Conservation (phyloP, 2,797 vertebrate genomes). For the Sebastes steindachneri region DNA sequence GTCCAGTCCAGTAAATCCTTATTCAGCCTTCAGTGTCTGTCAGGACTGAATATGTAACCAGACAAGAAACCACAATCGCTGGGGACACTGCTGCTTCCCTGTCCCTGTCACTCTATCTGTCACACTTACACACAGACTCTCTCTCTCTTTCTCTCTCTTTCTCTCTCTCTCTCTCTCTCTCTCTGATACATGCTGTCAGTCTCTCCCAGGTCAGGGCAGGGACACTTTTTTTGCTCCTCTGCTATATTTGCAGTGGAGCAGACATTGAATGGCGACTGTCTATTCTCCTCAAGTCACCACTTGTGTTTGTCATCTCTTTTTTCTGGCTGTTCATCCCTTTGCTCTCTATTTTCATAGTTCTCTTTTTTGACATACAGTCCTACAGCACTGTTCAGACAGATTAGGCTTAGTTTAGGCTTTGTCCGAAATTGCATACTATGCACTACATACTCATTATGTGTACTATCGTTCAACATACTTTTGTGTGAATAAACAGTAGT, state of each 20-base stretch:
- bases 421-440: too few relatives aligned
- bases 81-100: constrained; percentile 62
- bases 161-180: not conserved
- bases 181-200: constrained; percentile 44
- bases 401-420: too few relatives aligned
- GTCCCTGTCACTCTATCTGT: constrained; percentile 74
- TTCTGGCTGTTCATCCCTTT: not conserved
- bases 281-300: constrained; percentile 22
- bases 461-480: too few relatives aligned
- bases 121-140: constrained; percentile 37
- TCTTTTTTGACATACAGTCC: not conserved
- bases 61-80: constrained; percentile 64
- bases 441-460: too few relatives aligned
- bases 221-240: constrained; percentile 40
- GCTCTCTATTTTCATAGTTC: not conserved
- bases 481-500: too few relatives aligned
- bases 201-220: constrained; percentile 63
- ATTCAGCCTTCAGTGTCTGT: constrained; percentile 60
- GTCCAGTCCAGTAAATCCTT: constrained; percentile 58
- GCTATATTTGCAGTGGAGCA: constrained; percentile 39
- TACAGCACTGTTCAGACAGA: not conserved
- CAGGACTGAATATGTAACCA: constrained; percentile 71
- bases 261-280: constrained; percentile 53
- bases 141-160: not conserved
- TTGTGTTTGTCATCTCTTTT: constrained; percentile 26